These are phyloP conservation scores for Corvus cornix DNA, from an alignment of 2,113 vertebrate genomes.

Conservation along the genomic window DNA sequence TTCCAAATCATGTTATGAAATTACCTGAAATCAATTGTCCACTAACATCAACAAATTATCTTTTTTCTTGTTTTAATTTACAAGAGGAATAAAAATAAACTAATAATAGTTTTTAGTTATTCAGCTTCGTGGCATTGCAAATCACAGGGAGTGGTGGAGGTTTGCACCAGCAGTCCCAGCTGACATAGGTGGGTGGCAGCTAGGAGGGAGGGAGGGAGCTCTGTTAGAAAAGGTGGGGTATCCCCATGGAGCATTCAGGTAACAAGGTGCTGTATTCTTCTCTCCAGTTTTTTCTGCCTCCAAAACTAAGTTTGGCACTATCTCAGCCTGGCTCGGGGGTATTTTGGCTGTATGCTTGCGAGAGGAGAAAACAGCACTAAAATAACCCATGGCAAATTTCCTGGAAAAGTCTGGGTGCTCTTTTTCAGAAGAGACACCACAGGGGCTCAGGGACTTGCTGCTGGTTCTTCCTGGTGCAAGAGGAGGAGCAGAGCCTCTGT, in stretches of 20 bases:
- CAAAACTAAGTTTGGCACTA: neutral
- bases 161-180: neutral
- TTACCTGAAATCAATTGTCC: neutral
- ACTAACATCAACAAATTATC: neutral
- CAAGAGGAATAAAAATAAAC: neutral
- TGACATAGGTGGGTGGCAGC: neutral
- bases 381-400: neutral
- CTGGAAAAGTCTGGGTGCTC: neutral
- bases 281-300: neutral
- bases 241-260: neutral
- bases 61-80: neutral
- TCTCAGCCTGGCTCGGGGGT: neutral
- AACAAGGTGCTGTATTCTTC: neutral
- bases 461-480: neutral
- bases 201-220: neutral
- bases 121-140: neutral
- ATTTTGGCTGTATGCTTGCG: neutral
- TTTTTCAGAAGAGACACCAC: neutral
- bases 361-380: neutral
- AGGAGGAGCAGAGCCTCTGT: neutral
- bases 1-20: neutral
- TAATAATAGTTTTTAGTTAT: neutral
- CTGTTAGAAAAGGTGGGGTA: neutral
- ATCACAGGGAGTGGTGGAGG: neutral
- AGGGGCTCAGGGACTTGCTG: neutral